These are phyloP conservation scores for Aricia agestis DNA, from an alignment of 1,140 invertebrate genomes.

Conservation along the genomic window DNA sequence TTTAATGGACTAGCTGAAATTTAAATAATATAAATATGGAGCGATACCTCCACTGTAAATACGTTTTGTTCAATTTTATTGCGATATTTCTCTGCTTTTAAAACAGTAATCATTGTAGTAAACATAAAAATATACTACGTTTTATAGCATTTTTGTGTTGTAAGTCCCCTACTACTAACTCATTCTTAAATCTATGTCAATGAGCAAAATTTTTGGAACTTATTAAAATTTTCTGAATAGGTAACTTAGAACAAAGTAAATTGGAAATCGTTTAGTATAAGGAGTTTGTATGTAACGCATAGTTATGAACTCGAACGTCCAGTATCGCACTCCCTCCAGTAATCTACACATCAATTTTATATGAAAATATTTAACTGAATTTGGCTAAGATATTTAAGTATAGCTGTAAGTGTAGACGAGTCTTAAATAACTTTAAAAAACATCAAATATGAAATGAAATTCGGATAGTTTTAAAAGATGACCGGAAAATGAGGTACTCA, in stretches of 20 bases:
- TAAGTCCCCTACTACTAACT: too few species aligned
- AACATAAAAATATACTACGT: too few species aligned
- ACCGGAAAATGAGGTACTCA: too few species aligned
- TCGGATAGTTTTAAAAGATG: neutral
- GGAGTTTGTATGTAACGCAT: constrained; percentile 17
- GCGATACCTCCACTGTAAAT: neutral
- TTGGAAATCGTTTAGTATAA: neutral
- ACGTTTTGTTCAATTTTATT: neutral
- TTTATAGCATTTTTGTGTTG: neutral
- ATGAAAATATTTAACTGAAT: constrained; percentile 44
- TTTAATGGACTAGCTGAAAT: constrained; percentile 1
- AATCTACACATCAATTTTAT: constrained; percentile 68
- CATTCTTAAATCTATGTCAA: too few species aligned
- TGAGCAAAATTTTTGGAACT: too few species aligned
- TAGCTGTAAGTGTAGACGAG: neutral
- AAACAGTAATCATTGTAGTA: neutral
- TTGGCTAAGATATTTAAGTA: constrained; percentile 13
- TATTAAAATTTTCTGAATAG: neutral
- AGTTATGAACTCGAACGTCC: constrained; percentile 63
- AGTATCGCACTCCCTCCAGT: constrained; percentile 75
- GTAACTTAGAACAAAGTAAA: neutral
- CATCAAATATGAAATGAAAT: neutral
- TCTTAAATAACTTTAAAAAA: neutral
- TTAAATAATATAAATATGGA: neutral
- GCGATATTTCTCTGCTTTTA: neutral